phyloP scores from a whole-genome alignment of 2,113 vertebrate species.

The Eurypyga helias region DNA sequence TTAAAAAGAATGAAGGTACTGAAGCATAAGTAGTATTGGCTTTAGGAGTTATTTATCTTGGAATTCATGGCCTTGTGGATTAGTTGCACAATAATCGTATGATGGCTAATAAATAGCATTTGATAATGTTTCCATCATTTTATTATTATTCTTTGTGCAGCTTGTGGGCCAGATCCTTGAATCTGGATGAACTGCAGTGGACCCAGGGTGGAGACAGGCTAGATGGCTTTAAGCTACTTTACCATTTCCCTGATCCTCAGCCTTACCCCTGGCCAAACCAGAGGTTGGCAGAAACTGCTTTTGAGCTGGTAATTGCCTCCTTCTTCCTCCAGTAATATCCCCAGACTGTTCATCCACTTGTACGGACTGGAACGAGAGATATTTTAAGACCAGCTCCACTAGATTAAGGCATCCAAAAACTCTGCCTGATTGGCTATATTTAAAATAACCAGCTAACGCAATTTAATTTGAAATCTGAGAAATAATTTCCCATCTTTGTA shows the following conservation, averaged over 20 bases:
- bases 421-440: background rate
- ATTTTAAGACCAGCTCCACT: background rate
- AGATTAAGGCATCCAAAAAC: background rate
- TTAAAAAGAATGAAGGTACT: constrained; percentile 98
- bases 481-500: background rate
- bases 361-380: background rate
- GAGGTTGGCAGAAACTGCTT: constrained; percentile 41
- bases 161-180: constrained; percentile 21
- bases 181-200: constrained; percentile 19
- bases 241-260: background rate
- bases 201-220: constrained; percentile 14
- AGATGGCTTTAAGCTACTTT: constrained; percentile 42
- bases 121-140: background rate
- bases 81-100: background rate
- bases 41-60: background rate
- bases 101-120: constrained; percentile 2
- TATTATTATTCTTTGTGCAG: constrained; percentile 4
- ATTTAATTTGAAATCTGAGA: background rate
- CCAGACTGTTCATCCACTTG: background rate
- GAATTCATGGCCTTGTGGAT: background rate
- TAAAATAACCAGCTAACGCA: background rate
- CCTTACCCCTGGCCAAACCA: constrained; percentile 24
- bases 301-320: constrained; percentile 15
- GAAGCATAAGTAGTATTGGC: background rate
- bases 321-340: constrained; percentile 6